Base-by-base conservation (phyloP, 2,113 vertebrate genomes). In the Salvelinus alpinus region DNA sequence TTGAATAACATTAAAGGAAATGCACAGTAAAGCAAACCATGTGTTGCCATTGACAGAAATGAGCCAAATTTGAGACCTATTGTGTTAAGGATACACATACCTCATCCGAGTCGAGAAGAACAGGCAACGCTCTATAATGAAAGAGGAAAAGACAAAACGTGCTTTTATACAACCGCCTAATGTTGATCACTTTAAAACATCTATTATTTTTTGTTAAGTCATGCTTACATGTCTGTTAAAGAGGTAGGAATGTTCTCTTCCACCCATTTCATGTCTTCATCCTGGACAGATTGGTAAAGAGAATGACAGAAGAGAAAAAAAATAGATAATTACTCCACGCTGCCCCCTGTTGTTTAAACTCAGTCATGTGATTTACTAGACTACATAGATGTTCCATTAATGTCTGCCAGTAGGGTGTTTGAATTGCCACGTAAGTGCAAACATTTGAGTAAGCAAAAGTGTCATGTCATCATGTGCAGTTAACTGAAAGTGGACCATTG, bases 241-340 rank as follows among this genome's bases (percentile, higher is more conserved):
- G 94, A 93, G 73, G 89, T 89, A 29, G 94, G 94, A 88, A 95
- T 94, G 88, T 95, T 94, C 66, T 95, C 94, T 83, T 95, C 94
- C 72, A 94, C 94, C 94, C 94, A 95, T 78, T 94, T 95, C 80
- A 95, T 84, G 85, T 95, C 92, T 73, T 95, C 94, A 85, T 95
- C 94, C 94, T 95, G 74, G 11, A 72, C 31, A 80, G 70, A 73
- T 2, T 60, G 13, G n/a, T 60, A 76, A 47, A 77, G 4, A 57
- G 22, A 76, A 59, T 24, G 22, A 44, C 9, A 29, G n/a, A 51
- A 38, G 2, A 34, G 16, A 67, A 14, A 66, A 16, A 31, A 64
- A 11, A 27, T 1, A 9, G 25, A 77, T 7, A 34, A 34, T 13
- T 68, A 77, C 74, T 66, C 65, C 81, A 90, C 60, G 68, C 86